Percentiles rank a stretch among this genome's conserved stretches.
Evolutionary conservation across 2,113 vertebrate genomes (phyloP).

Genomic region (Sphyrna mokarran): DNA sequence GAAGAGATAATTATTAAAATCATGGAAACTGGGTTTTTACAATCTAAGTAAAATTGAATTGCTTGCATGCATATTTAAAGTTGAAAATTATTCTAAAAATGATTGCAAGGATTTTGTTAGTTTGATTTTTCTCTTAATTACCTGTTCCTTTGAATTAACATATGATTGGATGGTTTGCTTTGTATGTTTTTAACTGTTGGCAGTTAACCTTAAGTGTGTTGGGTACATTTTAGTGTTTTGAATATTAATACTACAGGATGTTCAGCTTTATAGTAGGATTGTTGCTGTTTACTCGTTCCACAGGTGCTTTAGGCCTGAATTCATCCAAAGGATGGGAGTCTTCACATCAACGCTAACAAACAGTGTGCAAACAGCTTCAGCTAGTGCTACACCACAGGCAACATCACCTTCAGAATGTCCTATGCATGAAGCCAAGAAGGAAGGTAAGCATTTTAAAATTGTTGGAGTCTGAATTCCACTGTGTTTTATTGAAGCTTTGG

Average conservation of each 20-base stretch:
- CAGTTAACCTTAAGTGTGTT: neutral
- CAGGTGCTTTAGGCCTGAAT: neutral
- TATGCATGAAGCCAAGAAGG: slow-evolving; percentile 61
- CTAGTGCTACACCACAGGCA: neutral
- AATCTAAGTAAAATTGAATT: neutral
- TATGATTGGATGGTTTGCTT: neutral
- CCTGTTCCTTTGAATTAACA: neutral
- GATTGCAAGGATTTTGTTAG: neutral
- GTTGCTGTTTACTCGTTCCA: neutral
- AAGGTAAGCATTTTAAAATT: slow-evolving; percentile 44
- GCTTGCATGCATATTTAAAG: neutral
- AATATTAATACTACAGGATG: neutral
- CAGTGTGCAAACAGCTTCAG: slow-evolving; percentile 43
- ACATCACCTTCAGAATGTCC: slow-evolving; percentile 55
- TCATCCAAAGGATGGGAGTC: slow-evolving; percentile 59
- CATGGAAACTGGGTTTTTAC: too few species aligned
- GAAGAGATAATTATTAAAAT: too few species aligned
- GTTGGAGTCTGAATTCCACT: neutral
- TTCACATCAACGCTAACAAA: slow-evolving; percentile 55
- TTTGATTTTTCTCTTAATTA: neutral
- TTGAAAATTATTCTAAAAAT: neutral
- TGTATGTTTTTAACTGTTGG: neutral
- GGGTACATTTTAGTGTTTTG: neutral
- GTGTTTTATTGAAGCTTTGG: neutral
- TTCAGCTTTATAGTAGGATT: neutral